Base-by-base conservation (phyloP, 2,888 invertebrate genomes). In the Alitta virens region DNA sequence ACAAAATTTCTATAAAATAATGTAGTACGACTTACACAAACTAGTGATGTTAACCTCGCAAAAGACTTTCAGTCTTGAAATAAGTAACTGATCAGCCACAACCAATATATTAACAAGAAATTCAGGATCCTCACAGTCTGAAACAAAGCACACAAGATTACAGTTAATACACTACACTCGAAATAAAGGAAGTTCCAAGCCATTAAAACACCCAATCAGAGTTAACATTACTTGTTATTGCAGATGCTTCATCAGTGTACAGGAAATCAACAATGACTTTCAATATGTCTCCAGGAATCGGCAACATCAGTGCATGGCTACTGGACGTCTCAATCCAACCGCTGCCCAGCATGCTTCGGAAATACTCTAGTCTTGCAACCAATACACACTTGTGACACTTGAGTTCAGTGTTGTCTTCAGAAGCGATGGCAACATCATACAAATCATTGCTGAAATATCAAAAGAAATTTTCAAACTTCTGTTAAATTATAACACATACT, bases 371-470 rank as follows among this genome's bases (percentile, higher is more conserved):
- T 38, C 92, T 83, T 0, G 91, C 89, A 0, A 89, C 88, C 21
- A 94, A 81, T n/a, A 94, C 83, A 76, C 92, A 93, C 75, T 89
- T 90, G 78, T 94, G 93, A 0, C 91, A 92, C 0, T 84, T 79
- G 24, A 91, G 23, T n/a, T 24, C 49, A 1, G 23, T 64, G 2
- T 77, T 80, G 70, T 84, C 84, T 40, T 77, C 77, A 49, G 82
- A 86, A 42, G 86, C 84, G 33, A 90, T 87, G 49, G 83, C 84
- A 0, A 89, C 87, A 77, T 90, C 89, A 67, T 85, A 86, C 0
- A 89, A 81, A 14, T 86, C 85, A 16, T 71, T 68, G 42, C 74
- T 77, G 46, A 2, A 51, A 49, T 18, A 46, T 26, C n/a, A n/a
- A n/a, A n/a, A n/a, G n/a, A n/a, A n/a, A n/a, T n/a, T n/a, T n/a